Conservation (phyloP, 2,888 invertebrate species). For the Sphaerophoria rueppellii region DNA sequence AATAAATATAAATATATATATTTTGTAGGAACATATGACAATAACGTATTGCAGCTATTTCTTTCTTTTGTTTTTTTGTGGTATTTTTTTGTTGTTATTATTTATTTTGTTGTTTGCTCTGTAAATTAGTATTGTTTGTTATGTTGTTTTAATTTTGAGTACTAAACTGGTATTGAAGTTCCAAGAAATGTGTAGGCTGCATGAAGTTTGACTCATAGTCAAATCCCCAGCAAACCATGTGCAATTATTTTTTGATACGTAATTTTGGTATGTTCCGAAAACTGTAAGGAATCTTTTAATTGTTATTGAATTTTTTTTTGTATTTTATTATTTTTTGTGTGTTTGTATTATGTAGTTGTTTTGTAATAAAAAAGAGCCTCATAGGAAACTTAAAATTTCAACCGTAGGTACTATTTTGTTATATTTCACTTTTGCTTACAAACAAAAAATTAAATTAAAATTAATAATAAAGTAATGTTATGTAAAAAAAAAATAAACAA, state of each 20-base stretch:
- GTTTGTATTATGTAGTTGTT: slow-evolving; percentile 49
- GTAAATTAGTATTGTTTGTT: slow-evolving; percentile 59
- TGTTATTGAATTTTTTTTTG: slow-evolving; percentile 27
- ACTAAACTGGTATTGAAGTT: slow-evolving; percentile 11
- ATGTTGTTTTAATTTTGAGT: slow-evolving; percentile 31
- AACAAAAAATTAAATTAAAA: slow-evolving; percentile 34
- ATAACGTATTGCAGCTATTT: slow-evolving; percentile 83
- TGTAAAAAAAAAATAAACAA: slow-evolving; percentile 47
- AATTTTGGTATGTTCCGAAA: slow-evolving; percentile 32
- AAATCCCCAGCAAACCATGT: not conserved
- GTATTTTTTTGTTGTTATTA: slow-evolving; percentile 61
- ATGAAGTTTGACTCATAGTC: no score
- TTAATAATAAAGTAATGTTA: slow-evolving; percentile 26
- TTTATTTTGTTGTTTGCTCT: slow-evolving; percentile 69
- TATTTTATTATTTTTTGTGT: slow-evolving; percentile 50
- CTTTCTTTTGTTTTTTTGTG: slow-evolving; percentile 74
- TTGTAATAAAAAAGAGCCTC: slow-evolving; percentile 80
- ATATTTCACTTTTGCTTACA: slow-evolving; percentile 66
- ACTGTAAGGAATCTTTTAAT: not conserved
- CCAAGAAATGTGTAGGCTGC: not conserved
- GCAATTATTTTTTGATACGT: slow-evolving; percentile 9
- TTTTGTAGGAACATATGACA: slow-evolving; percentile 83
- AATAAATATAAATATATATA: slow-evolving; percentile 77
- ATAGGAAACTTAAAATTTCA: slow-evolving; percentile 82
- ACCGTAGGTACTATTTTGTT: slow-evolving; percentile 80